A percentile compares a stretch with the other conserved stretches of the same genome.
Conservation (phyloP, 2,797 vertebrate genomes). For the Chaetodon trifasciatus region DNA sequence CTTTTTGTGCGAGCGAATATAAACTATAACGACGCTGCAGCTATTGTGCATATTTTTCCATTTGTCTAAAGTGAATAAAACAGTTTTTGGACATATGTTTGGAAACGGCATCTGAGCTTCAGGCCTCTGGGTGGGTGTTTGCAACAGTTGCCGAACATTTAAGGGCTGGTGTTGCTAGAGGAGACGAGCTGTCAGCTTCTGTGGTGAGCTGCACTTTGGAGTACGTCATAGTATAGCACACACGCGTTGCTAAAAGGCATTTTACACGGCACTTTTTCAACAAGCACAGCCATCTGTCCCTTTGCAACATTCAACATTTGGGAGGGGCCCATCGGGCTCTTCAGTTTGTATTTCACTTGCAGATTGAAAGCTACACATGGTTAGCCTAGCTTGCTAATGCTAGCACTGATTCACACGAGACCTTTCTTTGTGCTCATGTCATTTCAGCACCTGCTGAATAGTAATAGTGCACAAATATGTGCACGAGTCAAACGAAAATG, state of each 20-base stretch:
- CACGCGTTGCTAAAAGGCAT: neutral
- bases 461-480: neutral
- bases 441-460: neutral
- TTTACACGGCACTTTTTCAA: neutral
- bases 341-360: neutral
- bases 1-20: neutral
- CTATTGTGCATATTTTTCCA: neutral
- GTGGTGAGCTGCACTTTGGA: neutral
- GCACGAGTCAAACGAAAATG: neutral
- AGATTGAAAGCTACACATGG: neutral
- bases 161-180: constrained; percentile 6
- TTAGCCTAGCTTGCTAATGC: neutral
- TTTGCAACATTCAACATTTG: neutral
- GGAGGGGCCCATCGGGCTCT: neutral
- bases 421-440: no score
- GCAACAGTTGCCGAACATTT: constrained; percentile 6
- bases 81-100: neutral
- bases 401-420: neutral
- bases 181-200: constrained; percentile 24
- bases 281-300: neutral
- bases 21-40: neutral
- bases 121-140: neutral
- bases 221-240: constrained; percentile 6
- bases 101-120: neutral
- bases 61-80: neutral